Evolutionary conservation across 1,140 invertebrate genomes (phyloP).

Genomic region (Drosophila azteca): DNA sequence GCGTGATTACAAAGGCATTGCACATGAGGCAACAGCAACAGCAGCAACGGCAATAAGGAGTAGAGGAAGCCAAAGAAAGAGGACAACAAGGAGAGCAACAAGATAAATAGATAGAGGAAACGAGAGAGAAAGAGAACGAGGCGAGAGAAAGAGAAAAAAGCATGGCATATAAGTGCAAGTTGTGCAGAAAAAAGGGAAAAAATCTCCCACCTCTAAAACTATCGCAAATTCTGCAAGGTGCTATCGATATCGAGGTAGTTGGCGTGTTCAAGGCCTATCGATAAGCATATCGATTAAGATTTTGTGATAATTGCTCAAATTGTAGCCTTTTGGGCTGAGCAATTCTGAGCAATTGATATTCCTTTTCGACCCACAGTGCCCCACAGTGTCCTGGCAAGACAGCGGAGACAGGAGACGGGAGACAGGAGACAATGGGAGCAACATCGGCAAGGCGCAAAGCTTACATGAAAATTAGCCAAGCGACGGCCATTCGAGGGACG

Average conservation of each 20-base stretch:
- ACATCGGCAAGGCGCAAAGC: constrained; percentile 58
- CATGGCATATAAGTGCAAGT: too few species aligned
- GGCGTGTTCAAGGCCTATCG: too few species aligned
- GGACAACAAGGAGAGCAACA: constrained; percentile 21
- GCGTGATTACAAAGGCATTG: constrained; percentile 81
- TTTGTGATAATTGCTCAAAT: too few species aligned
- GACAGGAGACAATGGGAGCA: not conserved
- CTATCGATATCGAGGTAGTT: too few species aligned
- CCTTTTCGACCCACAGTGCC: constrained; percentile 28
- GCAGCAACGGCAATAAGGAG: constrained; percentile 32
- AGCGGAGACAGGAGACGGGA: not conserved
- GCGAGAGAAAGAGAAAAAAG: not conserved
- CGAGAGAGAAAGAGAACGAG: not conserved
- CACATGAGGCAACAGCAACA: constrained; percentile 50
- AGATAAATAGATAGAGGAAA: constrained; percentile 11
- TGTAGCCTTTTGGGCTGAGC: too few species aligned
- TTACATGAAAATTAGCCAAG: constrained; percentile 71
- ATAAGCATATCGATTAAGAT: too few species aligned
- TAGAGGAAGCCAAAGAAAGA: constrained; percentile 31
- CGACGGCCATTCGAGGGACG: constrained; percentile 20
- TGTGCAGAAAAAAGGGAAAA: too few species aligned
- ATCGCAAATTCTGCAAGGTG: too few species aligned
- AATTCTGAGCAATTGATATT: too few species aligned
- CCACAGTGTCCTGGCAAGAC: constrained; percentile 44
- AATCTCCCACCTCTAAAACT: too few species aligned